These are phyloP conservation scores for Nipponia nippon DNA, from an alignment of 2,113 vertebrate species.

Conservation along the genomic window DNA sequence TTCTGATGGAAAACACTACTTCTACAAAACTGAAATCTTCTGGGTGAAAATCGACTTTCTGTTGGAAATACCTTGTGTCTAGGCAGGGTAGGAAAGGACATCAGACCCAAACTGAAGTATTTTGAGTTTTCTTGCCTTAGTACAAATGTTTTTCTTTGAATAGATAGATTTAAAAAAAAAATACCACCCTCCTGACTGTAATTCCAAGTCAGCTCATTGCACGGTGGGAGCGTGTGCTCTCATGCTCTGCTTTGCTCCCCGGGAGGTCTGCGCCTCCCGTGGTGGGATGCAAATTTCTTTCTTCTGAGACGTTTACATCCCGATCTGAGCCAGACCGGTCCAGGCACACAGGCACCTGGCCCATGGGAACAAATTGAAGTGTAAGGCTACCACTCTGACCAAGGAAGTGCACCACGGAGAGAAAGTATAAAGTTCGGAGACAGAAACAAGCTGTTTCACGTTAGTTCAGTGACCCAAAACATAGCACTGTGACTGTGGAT, in stretches of 20 bases:
- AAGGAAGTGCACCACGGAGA: background rate
- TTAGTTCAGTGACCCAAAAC: background rate
- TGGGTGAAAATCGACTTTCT: background rate
- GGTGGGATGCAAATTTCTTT: background rate
- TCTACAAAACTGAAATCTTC: background rate
- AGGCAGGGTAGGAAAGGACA: background rate
- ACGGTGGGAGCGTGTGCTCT: background rate
- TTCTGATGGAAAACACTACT: conserved; percentile 39
- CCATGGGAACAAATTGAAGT: background rate
- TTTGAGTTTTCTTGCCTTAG: background rate
- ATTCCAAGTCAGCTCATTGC: background rate
- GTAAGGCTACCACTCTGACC: background rate
- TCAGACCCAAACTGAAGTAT: background rate
- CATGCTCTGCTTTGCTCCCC: background rate
- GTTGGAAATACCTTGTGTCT: background rate
- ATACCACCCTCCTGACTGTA: background rate
- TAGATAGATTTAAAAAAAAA: background rate
- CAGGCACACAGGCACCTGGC: background rate
- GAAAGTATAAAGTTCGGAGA: background rate
- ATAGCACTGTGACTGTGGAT: background rate
- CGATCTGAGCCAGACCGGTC: background rate
- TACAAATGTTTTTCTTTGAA: background rate
- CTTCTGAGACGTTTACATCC: background rate
- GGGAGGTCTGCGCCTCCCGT: background rate
- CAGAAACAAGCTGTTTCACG: background rate